Conservation (phyloP, 2,888 invertebrate species). For the Rhaphigaster nebulosa region DNA sequence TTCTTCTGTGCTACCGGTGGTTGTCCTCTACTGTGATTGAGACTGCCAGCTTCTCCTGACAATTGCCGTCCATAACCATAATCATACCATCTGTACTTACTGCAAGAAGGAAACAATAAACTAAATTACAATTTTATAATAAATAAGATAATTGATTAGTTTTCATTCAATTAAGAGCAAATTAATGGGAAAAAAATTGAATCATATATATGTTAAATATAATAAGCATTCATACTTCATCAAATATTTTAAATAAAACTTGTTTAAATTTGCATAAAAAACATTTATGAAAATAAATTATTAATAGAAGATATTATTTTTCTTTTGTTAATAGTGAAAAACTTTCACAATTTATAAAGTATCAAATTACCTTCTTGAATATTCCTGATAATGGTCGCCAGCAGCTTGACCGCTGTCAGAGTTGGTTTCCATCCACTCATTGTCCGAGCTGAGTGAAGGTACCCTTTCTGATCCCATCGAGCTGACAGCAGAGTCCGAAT, state of each 20-base stretch:
- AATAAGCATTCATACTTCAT: no score
- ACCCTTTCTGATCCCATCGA: constrained; percentile 94
- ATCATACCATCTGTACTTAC: constrained; percentile 74
- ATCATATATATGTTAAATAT: no score
- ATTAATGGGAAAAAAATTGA: no score
- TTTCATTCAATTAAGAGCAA: background rate
- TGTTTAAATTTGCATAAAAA: background rate
- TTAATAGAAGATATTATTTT: background rate
- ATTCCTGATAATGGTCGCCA: constrained; percentile 71
- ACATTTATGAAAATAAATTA: background rate
- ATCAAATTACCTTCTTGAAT: constrained; percentile 66
- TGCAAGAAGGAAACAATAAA: constrained; percentile 63
- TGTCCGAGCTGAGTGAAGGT: constrained; percentile 88
- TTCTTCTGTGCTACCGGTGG: constrained; percentile 87
- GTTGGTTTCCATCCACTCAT: constrained; percentile 91
- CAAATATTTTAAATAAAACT: no score
- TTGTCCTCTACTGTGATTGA: constrained; percentile 68
- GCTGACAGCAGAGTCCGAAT: constrained; percentile 92
- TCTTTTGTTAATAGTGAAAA: background rate
- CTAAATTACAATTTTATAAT: background rate
- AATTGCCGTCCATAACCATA: constrained; percentile 74
- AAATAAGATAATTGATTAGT: background rate
- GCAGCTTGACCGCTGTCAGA: constrained; percentile 83
- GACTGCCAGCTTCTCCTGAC: constrained; percentile 70
- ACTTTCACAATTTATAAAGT: no score